phyloP scores from a whole-genome alignment of 2,113 vertebrate genomes.

The Pandion haliaetus region DNA sequence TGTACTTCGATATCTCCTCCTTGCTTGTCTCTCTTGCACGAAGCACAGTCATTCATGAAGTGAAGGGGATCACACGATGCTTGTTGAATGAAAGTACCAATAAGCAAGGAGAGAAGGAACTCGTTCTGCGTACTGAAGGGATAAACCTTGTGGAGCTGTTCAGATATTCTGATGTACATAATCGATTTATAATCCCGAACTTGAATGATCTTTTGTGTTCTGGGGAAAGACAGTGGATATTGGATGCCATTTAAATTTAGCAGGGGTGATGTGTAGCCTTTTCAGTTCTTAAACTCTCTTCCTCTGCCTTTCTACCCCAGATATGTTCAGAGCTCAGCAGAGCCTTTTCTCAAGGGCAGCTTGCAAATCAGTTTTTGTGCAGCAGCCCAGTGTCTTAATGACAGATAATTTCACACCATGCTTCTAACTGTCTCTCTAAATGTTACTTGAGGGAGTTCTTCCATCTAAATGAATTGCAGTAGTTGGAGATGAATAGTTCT shows the following conservation, averaged over 20 bases:
- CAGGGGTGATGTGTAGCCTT: neutral
- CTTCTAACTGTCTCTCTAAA: neutral
- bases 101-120: constrained; percentile 74
- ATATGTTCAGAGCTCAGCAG: neutral
- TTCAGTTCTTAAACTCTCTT: neutral
- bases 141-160: constrained; percentile 93
- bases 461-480: neutral
- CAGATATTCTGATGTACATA: constrained; percentile 81
- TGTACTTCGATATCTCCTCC: constrained; percentile 89
- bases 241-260: neutral
- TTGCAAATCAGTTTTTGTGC: neutral
- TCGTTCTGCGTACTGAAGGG: constrained; percentile 87
- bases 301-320: neutral
- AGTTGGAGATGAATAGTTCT: neutral
- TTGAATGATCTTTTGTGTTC: neutral
- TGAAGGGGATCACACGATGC: constrained; percentile 88
- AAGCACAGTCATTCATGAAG: constrained; percentile 82
- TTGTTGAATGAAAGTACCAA: constrained; percentile 83
- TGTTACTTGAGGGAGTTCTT: constrained; percentile 15
- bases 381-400: neutral
- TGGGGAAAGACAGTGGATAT: neutral
- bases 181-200: neutral
- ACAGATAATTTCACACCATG: neutral
- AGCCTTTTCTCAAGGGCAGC: neutral
- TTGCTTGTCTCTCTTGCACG: constrained; percentile 80